Percentiles rank a stretch among this genome's conserved stretches.
Conservation (phyloP, 2,797 vertebrate genomes). For the Catostomus latipinnis region DNA sequence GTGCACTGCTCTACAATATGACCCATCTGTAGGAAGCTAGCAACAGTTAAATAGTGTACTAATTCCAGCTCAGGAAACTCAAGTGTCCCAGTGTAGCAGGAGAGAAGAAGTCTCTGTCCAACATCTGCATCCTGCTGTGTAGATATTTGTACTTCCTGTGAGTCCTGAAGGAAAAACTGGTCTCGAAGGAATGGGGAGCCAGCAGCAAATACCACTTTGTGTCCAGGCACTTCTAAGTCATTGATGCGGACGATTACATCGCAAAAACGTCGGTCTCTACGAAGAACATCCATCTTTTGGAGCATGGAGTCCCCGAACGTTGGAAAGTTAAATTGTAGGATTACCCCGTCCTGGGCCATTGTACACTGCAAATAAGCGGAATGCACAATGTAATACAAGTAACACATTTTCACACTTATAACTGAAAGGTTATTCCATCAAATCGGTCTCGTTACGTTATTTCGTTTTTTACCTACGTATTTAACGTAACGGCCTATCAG, state of each 20-base stretch:
- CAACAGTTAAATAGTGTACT: constrained; percentile 94
- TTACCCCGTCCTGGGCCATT: constrained; percentile 93
- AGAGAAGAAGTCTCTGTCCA: constrained; percentile 89
- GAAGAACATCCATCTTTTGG: constrained; percentile 94
- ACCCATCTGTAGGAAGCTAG: constrained; percentile 98
- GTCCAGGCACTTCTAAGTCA: constrained; percentile 92
- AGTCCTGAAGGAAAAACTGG: constrained; percentile 95
- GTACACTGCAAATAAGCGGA: constrained; percentile 55
- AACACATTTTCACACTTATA: no score
- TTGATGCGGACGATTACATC: constrained; percentile 96
- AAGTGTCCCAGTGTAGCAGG: constrained; percentile 94
- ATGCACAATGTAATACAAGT: not conserved
- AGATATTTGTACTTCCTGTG: constrained; percentile 90
- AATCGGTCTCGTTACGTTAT: no score
- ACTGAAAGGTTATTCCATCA: no score
- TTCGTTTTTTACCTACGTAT: no score
- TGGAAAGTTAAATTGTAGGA: constrained; percentile 94
- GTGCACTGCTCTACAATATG: constrained; percentile 98
- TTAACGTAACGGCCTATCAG: no score
- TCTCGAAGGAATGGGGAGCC: constrained; percentile 97
- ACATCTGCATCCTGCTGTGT: constrained; percentile 95
- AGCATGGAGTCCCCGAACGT: constrained; percentile 94
- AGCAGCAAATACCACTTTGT: constrained; percentile 96
- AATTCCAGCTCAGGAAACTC: constrained; percentile 95
- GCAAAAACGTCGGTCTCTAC: constrained; percentile 94